Percentiles rank a stretch among this genome's conserved stretches.
Evolutionary conservation across 1,140 invertebrate genomes (phyloP).

Genomic region (Drosophila tristis): DNA sequence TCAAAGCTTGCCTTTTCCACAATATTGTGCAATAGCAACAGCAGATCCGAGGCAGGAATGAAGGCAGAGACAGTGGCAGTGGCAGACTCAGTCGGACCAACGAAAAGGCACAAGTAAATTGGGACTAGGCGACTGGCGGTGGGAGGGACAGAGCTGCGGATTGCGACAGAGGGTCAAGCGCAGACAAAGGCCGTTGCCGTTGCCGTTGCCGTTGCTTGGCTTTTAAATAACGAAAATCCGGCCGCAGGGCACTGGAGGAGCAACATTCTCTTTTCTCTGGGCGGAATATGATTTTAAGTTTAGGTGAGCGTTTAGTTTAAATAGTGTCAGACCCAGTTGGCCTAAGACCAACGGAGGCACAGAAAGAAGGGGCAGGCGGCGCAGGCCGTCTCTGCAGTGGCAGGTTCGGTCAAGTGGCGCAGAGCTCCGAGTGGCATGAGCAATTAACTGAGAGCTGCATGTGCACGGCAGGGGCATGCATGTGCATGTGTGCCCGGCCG

Average conservation of each 20-base stretch:
- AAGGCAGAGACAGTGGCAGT: constrained; percentile 6
- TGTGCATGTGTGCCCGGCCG: constrained; percentile 38
- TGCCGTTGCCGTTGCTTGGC: constrained; percentile 5
- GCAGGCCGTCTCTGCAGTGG: constrained; percentile 35
- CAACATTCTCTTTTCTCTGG: constrained; percentile 40
- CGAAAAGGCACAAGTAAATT: constrained; percentile 57
- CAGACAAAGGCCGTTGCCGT: constrained; percentile 61
- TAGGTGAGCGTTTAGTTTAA: constrained; percentile 52
- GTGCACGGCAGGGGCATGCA: constrained; percentile 26
- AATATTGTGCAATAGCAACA: constrained; percentile 58
- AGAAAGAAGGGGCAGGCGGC: constrained; percentile 12
- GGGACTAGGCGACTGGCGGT: constrained; percentile 7
- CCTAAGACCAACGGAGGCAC: not conserved
- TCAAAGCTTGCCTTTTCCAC: constrained; percentile 56
- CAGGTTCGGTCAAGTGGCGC: constrained; percentile 77
- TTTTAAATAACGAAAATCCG: constrained; percentile 75
- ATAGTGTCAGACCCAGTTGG: constrained; percentile 50
- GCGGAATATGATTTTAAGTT: constrained; percentile 54
- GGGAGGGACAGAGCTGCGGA: constrained; percentile 9
- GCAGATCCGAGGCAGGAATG: constrained; percentile 13
- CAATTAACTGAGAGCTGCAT: constrained; percentile 66
- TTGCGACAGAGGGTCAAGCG: constrained; percentile 66
- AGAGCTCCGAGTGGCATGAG: constrained; percentile 62
- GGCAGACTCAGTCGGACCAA: constrained; percentile 6
- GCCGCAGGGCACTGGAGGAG: constrained; percentile 36